These are phyloP conservation scores for Julus scanicus DNA, from an alignment of 2,888 invertebrate genomes.

Conservation along the genomic window DNA sequence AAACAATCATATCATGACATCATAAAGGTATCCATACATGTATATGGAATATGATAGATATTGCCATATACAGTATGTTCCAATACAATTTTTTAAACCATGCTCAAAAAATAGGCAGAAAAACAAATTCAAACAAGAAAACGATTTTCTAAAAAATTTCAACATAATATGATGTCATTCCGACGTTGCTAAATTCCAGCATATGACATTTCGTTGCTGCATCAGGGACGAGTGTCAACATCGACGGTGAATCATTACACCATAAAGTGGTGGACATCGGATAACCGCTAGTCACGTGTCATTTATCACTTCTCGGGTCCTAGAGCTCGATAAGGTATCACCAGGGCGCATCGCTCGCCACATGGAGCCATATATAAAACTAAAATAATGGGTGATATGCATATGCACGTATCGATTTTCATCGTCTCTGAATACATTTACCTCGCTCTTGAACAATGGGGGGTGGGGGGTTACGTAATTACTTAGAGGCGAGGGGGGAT, in stretches of 20 bases:
- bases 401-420: neutral
- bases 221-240: neutral
- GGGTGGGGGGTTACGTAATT: neutral
- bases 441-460: neutral
- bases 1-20: no score
- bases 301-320: conserved; percentile 9
- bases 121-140: no score
- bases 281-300: conserved; percentile 11
- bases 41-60: no score
- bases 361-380: neutral
- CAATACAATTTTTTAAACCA: no score
- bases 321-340: neutral
- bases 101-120: no score
- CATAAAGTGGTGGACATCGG: conserved; percentile 11
- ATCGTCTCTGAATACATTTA: neutral
- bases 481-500: neutral
- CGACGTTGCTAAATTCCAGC: neutral
- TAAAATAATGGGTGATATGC: neutral
- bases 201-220: neutral
- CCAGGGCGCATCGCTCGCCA: neutral
- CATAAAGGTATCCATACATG: no score
- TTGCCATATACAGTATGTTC: no score
- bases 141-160: no score
- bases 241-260: neutral
- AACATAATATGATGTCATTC: no score